A percentile compares a stretch with the other conserved stretches of the same genome.
phyloP scores from a whole-genome alignment of 2,113 vertebrate species.

The Suncus etruscus region DNA sequence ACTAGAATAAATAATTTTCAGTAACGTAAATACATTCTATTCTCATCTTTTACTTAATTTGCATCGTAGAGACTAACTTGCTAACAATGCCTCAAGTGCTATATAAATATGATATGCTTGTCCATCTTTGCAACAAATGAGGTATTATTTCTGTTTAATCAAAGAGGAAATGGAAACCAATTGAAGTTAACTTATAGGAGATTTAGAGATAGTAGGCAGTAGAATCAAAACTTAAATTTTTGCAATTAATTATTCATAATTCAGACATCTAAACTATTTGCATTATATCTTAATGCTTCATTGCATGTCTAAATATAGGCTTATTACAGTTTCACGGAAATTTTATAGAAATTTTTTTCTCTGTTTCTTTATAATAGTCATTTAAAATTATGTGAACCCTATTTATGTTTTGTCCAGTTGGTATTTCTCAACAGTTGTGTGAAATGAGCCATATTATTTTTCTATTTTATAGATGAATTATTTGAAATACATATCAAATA shows the following conservation, averaged over 20 bases:
- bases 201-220: not conserved
- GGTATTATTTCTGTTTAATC: not conserved
- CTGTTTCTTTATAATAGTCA: not conserved
- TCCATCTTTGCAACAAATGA: not conserved
- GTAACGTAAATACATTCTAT: not conserved
- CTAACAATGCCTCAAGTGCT: not conserved
- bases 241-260: not conserved
- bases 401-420: not conserved
- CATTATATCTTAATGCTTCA: not conserved
- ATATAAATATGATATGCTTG: not conserved
- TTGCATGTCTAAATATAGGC: not conserved
- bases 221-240: slow-evolving; percentile 10
- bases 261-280: not conserved
- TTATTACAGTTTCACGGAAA: not conserved
- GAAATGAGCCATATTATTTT: not conserved
- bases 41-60: slow-evolving; percentile 3
- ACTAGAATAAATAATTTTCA: slow-evolving; percentile 4
- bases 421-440: not conserved
- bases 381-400: slow-evolving; percentile 8
- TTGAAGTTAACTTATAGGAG: not conserved
- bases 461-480: not conserved
- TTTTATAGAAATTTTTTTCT: not conserved
- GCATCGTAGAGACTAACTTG: not conserved
- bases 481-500: not conserved
- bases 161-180: not conserved